Evolutionary conservation across 2,113 vertebrate genomes (phyloP), one percentile per base, ranked within the genome.

Genomic region (Mobula hypostoma): DNA sequence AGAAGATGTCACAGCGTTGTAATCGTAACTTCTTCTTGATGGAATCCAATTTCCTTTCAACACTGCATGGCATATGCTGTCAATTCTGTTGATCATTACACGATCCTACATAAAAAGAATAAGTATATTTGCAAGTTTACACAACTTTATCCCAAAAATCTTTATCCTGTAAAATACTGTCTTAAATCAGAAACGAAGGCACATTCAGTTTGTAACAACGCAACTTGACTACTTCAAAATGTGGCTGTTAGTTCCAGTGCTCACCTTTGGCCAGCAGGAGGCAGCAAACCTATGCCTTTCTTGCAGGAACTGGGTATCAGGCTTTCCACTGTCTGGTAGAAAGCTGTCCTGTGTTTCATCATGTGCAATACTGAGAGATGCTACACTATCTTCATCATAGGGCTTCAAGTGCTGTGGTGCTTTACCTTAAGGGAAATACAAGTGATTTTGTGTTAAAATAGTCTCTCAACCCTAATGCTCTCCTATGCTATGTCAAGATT

Each of bases 181-280:
- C 7, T 36, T 66, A 36, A 92, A 48, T 27, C 40, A 48, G 19
- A 92, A 92, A 72, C 90, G 63, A 90, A 90, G 63, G 1, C 14
- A 66, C 14, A 74, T 56, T 21, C 24, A 76, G 61, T 56, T 27
- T 27, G 29, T 14, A 74, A 48, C 40, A 36, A 11, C 40, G 61
- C 61, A 66, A 7, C 61, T 36, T 48, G 48, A 61, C 19, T 15
- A 40, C 63, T 48, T 40, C 27, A 76, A 94, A 80, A 66, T 94
- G 94, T 32, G 63, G 29, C n/a, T 11, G 36, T 36, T n/a, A 72
- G 9, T 56, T 40, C 94, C 12, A 58, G 76, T 82, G 56, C 95
- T 96, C 97, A 98, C 99, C 98, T 99, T 99, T 94, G 99, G 98
- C 99, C 99, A 99, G 94, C 99, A 98, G 36, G 98, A 98, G 68